These are phyloP conservation scores for Apeira syringaria DNA, from an alignment of 2,888 invertebrate species.

Conservation along the genomic window DNA sequence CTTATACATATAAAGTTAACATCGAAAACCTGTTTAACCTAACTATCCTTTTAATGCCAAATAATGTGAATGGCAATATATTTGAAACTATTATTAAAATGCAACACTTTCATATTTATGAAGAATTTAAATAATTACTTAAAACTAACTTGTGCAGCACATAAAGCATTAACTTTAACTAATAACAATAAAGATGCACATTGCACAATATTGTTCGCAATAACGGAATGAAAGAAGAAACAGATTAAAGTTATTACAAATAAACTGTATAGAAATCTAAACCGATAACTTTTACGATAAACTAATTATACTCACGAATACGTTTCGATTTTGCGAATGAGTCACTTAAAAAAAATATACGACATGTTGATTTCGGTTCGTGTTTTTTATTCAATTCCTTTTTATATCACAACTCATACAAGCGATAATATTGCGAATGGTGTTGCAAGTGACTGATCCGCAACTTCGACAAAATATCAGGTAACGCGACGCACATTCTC, in stretches of 20 bases:
- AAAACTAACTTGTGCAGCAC: constrained; percentile 21
- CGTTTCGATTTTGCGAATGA: constrained; percentile 39
- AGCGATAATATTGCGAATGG: not conserved
- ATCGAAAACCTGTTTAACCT: too few species aligned
- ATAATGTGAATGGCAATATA: too few species aligned
- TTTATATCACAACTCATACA: not conserved
- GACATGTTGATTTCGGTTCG: not conserved
- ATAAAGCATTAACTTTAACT: constrained; percentile 22
- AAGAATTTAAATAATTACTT: constrained; percentile 3
- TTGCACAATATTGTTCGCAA: constrained; percentile 30
- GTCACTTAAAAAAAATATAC: constrained; percentile 30
- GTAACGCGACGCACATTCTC: constrained; percentile 72
- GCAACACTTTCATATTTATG: too few species aligned
- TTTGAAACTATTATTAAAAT: too few species aligned
- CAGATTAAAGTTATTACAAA: constrained; percentile 47
- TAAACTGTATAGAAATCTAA: constrained; percentile 29
- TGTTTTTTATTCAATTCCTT: not conserved
- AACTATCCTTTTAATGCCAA: too few species aligned
- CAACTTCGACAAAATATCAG: constrained; percentile 58
- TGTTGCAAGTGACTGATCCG: constrained; percentile 38
- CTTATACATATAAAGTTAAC: too few species aligned
- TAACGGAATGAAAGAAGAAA: constrained; percentile 71
- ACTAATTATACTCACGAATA: constrained; percentile 45
- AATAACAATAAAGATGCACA: constrained; percentile 14
- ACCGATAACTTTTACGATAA: constrained; percentile 45